A percentile compares a stretch with the other conserved stretches of the same genome.
Conservation (phyloP, 2,797 vertebrate genomes). For the Myotis myotis region DNA sequence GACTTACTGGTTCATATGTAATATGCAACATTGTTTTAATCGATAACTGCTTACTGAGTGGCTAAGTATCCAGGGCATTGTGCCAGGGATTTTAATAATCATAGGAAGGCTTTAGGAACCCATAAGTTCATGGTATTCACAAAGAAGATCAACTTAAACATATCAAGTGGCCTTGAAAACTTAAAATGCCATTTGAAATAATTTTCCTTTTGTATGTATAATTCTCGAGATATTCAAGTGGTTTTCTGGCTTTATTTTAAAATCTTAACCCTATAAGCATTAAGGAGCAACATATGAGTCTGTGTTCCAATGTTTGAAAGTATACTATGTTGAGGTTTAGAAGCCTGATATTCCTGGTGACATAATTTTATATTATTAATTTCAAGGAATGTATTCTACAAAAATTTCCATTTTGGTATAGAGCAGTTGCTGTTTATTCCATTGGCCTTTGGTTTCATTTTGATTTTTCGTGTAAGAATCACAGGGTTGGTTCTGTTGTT, state of each 20-base stretch:
- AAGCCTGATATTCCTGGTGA: not conserved
- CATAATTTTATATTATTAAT: not conserved
- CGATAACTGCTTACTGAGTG: not conserved
- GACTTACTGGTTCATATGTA: not conserved
- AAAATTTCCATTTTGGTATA: not conserved
- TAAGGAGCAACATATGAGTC: not conserved
- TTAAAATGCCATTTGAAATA: not conserved
- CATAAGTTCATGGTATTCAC: not conserved
- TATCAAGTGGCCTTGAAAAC: conserved; percentile 19
- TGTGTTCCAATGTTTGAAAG: not conserved
- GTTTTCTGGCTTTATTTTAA: conserved; percentile 32
- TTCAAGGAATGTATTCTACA: not conserved
- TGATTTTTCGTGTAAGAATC: not conserved
- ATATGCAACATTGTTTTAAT: not conserved
- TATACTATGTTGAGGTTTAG: not conserved
- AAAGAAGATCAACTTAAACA: not conserved
- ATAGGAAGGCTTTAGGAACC: not conserved
- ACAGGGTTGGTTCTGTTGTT: not conserved
- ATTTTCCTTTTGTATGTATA: not conserved
- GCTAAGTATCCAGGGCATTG: not conserved
- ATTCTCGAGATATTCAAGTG: not conserved
- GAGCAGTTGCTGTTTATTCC: not conserved
- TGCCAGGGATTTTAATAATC: not conserved
- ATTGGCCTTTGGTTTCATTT: not conserved
- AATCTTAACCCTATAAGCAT: not conserved